Evolutionary conservation across 2,888 invertebrate genomes (phyloP).

Genomic region (Rhamphomyia laevipes): DNA sequence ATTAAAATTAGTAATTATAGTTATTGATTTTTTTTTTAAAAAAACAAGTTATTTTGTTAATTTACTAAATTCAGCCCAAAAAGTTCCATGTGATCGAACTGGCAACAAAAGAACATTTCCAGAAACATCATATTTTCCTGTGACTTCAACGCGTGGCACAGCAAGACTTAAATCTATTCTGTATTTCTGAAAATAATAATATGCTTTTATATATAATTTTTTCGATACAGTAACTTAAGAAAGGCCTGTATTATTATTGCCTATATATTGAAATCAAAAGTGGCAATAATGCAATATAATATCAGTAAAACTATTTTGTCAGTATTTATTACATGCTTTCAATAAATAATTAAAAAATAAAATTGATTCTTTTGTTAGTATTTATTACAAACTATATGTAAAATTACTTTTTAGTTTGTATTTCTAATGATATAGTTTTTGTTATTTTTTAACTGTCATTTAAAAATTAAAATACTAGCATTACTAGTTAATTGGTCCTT

Average conservation of each 20-base stretch:
- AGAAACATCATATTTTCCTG: conserved; percentile 63
- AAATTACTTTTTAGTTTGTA: no score
- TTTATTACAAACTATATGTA: no score
- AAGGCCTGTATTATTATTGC: no score
- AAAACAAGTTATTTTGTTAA: conserved; percentile 13
- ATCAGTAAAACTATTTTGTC: no score
- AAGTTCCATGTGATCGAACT: conserved; percentile 65
- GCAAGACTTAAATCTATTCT: conserved; percentile 49
- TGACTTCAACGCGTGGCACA: conserved; percentile 56
- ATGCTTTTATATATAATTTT: conserved; percentile 36
- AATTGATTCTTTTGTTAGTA: conserved; percentile 4
- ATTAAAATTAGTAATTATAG: conserved; percentile 2
- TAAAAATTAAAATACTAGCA: no score
- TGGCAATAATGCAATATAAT: no score
- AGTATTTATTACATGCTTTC: no score
- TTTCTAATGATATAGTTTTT: conserved; percentile 4
- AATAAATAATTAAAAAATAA: no score
- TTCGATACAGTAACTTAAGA: no score
- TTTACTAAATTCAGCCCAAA: conserved; percentile 70
- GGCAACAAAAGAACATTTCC: conserved; percentile 69
- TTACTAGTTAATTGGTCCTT: no score
- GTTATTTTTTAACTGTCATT: no score
- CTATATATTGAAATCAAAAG: no score
- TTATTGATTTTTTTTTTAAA: conserved; percentile 1
- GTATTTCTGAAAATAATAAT: conserved; percentile 44